phyloP scores from a whole-genome alignment of 2,797 vertebrate genomes.

The Epinephelus malabaricus region DNA sequence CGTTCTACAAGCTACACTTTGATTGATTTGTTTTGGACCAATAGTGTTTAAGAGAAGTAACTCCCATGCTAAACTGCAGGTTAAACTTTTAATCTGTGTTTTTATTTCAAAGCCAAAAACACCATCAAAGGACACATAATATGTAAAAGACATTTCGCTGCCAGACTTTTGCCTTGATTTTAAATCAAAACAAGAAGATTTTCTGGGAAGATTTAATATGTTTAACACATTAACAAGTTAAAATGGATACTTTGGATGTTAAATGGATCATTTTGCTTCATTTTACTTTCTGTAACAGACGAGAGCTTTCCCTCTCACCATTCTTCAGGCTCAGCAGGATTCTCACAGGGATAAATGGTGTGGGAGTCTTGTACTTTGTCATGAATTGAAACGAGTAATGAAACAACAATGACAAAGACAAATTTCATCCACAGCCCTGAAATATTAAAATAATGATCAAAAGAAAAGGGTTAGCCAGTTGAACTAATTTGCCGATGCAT shows the following conservation, averaged over 20 bases:
- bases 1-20: not conserved
- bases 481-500: not conserved
- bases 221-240: not conserved
- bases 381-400: conserved; percentile 21
- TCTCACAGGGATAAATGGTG: conserved; percentile 32
- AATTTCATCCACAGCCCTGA: conserved; percentile 8
- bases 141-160: too few relatives aligned
- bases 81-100: not conserved
- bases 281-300: not conserved
- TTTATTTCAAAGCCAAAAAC: not conserved
- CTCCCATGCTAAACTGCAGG: too few relatives aligned
- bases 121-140: too few relatives aligned
- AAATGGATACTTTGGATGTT: not conserved
- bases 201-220: not conserved
- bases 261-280: not conserved
- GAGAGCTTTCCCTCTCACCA: not conserved
- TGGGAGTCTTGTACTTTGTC: conserved; percentile 17
- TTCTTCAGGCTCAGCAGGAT: conserved; percentile 29
- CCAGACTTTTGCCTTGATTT: too few relatives aligned
- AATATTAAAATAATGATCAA: conserved; percentile 22
- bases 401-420: conserved; percentile 29
- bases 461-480: not conserved
- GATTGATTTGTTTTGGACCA: not conserved
- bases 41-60: not conserved
- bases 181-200: too few relatives aligned